Conservation (phyloP, 1,140 invertebrate species). For the Orius insidiosus region DNA sequence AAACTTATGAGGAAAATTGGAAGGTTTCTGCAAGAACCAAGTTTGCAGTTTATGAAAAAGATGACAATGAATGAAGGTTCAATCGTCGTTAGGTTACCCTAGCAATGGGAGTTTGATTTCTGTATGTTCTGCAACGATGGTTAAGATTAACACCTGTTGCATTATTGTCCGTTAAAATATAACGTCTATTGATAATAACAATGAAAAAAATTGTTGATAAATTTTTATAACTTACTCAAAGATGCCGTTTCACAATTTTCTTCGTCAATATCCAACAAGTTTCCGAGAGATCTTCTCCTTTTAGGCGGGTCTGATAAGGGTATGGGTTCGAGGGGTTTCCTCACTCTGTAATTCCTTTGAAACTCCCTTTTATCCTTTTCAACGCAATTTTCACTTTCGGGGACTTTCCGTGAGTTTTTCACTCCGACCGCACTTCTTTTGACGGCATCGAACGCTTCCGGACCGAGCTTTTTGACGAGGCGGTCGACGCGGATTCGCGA, state of each 20-base stretch:
- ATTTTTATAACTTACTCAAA: no score
- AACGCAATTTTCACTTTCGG: no score
- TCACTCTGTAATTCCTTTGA: slow-evolving; percentile 6
- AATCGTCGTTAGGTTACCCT: no score
- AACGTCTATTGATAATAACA: no score
- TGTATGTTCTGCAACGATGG: no score
- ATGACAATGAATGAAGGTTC: no score
- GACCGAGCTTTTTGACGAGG: slow-evolving; percentile 11
- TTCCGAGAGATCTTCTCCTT: slow-evolving; percentile 6
- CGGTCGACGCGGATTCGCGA: slow-evolving; percentile 7
- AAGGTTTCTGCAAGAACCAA: no score
- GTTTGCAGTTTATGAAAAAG: no score
- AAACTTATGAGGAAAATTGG: no score
- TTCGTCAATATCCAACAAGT: slow-evolving; percentile 4
- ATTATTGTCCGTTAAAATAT: neutral
- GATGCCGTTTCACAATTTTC: neutral
- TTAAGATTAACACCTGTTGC: neutral
- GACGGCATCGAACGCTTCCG: slow-evolving; percentile 10
- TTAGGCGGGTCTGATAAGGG: neutral
- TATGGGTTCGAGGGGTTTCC: slow-evolving; percentile 4
- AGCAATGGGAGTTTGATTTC: no score
- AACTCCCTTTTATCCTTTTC: neutral
- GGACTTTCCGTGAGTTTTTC: no score
- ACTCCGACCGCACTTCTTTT: neutral
- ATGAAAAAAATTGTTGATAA: no score